Conservation (phyloP, 2,113 vertebrate species). For the Perca flavescens region DNA sequence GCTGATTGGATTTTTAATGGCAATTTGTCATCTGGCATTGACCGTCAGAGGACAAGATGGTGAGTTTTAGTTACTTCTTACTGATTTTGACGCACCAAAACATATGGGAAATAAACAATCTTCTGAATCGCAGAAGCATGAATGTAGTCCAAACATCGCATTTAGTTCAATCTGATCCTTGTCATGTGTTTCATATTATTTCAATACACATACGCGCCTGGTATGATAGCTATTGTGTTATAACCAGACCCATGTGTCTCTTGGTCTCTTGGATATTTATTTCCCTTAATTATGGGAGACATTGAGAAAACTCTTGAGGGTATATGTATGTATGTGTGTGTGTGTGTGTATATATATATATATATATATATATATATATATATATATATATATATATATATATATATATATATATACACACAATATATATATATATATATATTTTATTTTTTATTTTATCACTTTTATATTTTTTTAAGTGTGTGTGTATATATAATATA, state of each 20-base stretch:
- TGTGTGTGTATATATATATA: no score
- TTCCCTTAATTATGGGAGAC: background rate
- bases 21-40: constrained; percentile 80
- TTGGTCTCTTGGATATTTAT: background rate
- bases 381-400: no score
- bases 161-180: constrained; percentile 25
- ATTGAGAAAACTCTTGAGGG: background rate
- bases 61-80: constrained; percentile 77
- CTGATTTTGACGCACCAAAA: constrained; percentile 35
- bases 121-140: background rate
- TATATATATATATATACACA: no score
- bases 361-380: no score
- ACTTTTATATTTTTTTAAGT: no score
- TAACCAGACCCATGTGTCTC: constrained; percentile 4
- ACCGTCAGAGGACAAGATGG: constrained; percentile 86
- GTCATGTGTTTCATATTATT: constrained; percentile 82
- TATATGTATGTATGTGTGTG: no score
- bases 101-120: background rate
- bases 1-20: constrained; percentile 86
- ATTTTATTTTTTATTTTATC: no score
- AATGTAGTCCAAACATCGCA: background rate
- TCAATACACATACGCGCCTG: constrained; percentile 30
- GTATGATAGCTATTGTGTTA: constrained; percentile 9
- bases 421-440: no score
- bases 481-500: no score